Evolutionary conservation across 2,888 invertebrate species (phyloP).

Genomic region (Eristalis tenax): DNA sequence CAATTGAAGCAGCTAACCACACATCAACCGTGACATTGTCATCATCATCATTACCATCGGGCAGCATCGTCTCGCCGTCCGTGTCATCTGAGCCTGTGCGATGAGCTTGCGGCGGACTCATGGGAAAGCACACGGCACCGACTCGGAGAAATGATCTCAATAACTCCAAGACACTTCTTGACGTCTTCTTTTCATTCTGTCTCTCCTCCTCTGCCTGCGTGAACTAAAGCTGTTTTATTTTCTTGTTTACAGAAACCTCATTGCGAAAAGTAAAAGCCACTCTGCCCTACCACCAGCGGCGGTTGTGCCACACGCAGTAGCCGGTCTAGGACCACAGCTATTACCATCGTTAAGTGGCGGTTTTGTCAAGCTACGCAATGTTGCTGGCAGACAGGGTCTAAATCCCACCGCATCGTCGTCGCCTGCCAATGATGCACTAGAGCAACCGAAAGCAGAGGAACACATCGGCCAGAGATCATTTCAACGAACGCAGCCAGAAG

Average conservation of each 20-base stretch:
- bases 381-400: conserved; percentile 72
- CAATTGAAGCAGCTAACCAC: conserved; percentile 52
- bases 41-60: conserved; percentile 32
- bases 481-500: conserved; percentile 37
- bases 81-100: conserved; percentile 29
- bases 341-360: conserved; percentile 77
- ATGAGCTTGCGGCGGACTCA: conserved; percentile 23
- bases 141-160: conserved; percentile 44
- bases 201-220: background rate
- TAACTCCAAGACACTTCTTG: conserved; percentile 43
- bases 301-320: conserved; percentile 42
- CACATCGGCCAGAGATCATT: conserved; percentile 64
- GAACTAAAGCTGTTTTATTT: conserved; percentile 21
- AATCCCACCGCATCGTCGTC: conserved; percentile 43
- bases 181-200: conserved; percentile 11
- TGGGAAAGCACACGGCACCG: conserved; percentile 62
- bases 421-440: conserved; percentile 67
- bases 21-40: conserved; percentile 69
- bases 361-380: conserved; percentile 80
- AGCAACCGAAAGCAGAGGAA: conserved; percentile 59
- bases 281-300: conserved; percentile 76
- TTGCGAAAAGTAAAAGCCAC: conserved; percentile 81
- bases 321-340: conserved; percentile 77
- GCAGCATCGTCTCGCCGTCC: background rate
- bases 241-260: conserved; percentile 76